These are phyloP conservation scores for Motacilla alba DNA, from an alignment of 2,113 vertebrate genomes.

Conservation along the genomic window DNA sequence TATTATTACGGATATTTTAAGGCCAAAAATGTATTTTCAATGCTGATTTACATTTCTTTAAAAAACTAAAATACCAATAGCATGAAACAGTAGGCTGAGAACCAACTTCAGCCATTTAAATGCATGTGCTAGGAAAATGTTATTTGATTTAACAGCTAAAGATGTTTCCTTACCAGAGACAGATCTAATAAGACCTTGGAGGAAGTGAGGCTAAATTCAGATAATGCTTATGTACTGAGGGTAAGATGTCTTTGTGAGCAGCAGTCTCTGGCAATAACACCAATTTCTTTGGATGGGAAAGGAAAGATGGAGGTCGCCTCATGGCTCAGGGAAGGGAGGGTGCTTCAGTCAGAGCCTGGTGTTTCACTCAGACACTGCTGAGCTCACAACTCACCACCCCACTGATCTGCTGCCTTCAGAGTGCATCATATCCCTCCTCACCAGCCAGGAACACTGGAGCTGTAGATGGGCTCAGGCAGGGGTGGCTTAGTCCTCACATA, in stretches of 20 bases:
- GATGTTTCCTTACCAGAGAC: neutral
- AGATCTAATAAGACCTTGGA: conserved; percentile 16
- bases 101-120: neutral
- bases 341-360: neutral
- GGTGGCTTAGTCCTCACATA: fast-evolving
- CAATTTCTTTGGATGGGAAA: neutral
- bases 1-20: neutral
- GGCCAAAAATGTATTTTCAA: neutral
- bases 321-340: neutral
- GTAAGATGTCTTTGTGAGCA: neutral
- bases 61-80: neutral
- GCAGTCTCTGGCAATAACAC: neutral
- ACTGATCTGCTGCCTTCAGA: neutral
- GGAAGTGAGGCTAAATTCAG: conserved; percentile 4
- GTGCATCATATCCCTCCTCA: neutral
- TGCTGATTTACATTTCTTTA: neutral
- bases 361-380: neutral
- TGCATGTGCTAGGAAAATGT: neutral
- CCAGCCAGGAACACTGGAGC: neutral
- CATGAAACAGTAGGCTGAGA: neutral
- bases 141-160: conserved; percentile 15
- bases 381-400: neutral
- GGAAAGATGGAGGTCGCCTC: neutral
- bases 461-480: neutral
- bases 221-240: neutral